Base-by-base conservation (phyloP, 2,797 vertebrate species). In the Gobio occitaniae region DNA sequence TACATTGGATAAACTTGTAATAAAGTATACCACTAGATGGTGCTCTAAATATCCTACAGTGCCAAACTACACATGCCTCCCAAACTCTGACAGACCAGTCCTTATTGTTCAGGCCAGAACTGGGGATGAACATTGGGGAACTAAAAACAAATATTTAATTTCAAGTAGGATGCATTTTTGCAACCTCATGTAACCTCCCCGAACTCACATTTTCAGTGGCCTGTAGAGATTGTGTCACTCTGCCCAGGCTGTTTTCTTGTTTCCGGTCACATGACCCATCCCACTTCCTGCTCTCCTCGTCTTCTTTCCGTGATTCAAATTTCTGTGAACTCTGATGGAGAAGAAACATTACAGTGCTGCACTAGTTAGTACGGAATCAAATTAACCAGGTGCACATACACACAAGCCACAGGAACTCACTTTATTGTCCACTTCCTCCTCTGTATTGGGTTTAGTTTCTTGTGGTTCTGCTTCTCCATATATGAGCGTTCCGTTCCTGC, bases 381-480 rank as follows among this genome's bases (percentile, higher is more conserved):
- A 21, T 11, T 29, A 38, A 9, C 59, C 36, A 83, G 48, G 21
- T 47, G 36, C n/a, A 78, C 15, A 38, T 15, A 81, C 32, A 72
- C 4, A 52, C 16, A 74, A 86, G 38, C 56, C 38, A 83, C 21
- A 85, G 50, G 36, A 59, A 59, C 94, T 94, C 86, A 98, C 95
- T 92, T 98, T 98, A 86, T 96, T 94, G 92, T 97, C 96, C 79
- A 93, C 93, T 89, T 97, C 97, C 79, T 97, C 97, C 89, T 96
- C 97, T 1, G 68, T 50, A 10, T 94, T 88, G 7, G 93, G 91
- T 89, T 92, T 95, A 83, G 94, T 94, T 15, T 96, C 96, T 1
- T 90, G 81, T 2, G 87, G 90, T 84, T 97, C 97, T 29, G 94
- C 89, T 85, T 98, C 97, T 6, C 98, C 98, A 1, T 97, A 99